Evolutionary conservation across 1,140 invertebrate genomes (phyloP).

Genomic region (Monomorium pharaonis): DNA sequence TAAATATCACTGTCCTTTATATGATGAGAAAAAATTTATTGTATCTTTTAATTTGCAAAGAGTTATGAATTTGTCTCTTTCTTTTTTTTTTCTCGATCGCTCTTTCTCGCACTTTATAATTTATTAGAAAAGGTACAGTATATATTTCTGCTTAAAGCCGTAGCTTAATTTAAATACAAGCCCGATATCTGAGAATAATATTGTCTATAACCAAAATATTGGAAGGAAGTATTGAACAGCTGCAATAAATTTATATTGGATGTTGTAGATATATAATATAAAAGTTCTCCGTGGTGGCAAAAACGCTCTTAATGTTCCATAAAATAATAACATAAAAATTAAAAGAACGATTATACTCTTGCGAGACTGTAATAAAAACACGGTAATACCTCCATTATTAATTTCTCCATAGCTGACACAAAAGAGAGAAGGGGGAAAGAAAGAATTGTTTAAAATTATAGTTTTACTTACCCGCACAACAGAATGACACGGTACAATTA

Average conservation of each 20-base stretch:
- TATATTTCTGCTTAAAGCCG: background rate
- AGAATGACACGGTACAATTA: background rate
- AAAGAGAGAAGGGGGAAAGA: background rate
- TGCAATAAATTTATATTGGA: conserved; percentile 14
- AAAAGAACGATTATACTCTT: background rate
- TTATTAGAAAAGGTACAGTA: background rate
- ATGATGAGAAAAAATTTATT: background rate
- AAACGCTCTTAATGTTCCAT: background rate
- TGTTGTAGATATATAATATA: background rate
- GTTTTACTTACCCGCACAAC: background rate
- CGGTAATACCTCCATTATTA: conserved; percentile 11
- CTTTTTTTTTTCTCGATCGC: background rate
- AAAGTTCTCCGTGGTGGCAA: background rate
- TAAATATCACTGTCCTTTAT: background rate
- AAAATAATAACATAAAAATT: conserved; percentile 2
- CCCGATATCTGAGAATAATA: background rate
- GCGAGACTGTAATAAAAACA: background rate
- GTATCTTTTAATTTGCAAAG: background rate
- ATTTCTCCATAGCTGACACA: background rate
- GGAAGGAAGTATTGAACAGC: background rate
- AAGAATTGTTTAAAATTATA: background rate
- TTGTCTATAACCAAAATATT: background rate
- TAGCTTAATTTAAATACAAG: background rate
- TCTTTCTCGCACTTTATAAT: background rate
- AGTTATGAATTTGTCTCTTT: background rate